Conservation (phyloP, 2,888 invertebrate genomes). For the Carpatolechia fugitivella region DNA sequence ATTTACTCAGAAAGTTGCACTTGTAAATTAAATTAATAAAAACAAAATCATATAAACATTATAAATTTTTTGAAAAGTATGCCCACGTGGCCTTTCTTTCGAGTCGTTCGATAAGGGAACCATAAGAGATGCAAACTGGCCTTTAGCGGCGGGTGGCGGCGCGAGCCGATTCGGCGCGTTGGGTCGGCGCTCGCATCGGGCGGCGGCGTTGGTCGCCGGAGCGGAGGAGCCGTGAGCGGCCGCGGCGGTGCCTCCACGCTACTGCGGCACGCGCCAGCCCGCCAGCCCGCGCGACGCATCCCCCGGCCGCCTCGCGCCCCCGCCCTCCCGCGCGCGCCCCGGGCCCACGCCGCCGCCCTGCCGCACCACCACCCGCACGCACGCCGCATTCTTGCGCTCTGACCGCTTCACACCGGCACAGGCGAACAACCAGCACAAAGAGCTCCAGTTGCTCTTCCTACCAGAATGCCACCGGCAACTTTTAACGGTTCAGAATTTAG, state of each 20-base stretch:
- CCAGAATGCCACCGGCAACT: background rate
- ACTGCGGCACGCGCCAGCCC: slow-evolving; percentile 72
- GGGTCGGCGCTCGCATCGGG: slow-evolving; percentile 49
- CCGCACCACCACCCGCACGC: slow-evolving; percentile 59
- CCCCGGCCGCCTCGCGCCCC: slow-evolving; percentile 39
- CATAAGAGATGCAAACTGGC: slow-evolving; percentile 32
- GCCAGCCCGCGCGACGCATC: slow-evolving; percentile 39
- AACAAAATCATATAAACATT: too few relatives aligned
- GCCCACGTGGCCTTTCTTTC: slow-evolving; percentile 36
- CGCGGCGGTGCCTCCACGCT: slow-evolving; percentile 73
- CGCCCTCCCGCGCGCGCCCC: too few relatives aligned
- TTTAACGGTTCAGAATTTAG: too few relatives aligned
- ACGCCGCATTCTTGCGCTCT: slow-evolving; percentile 73
- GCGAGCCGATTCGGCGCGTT: slow-evolving; percentile 46
- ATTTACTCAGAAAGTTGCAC: slow-evolving; percentile 31
- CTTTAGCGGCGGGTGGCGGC: slow-evolving; percentile 39
- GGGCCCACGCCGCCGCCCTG: slow-evolving; percentile 35
- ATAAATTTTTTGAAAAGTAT: slow-evolving; percentile 19
- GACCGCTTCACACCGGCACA: slow-evolving; percentile 43
- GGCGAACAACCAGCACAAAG: slow-evolving; percentile 56
- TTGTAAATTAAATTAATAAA: too few relatives aligned
- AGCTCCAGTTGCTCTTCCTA: slow-evolving; percentile 36
- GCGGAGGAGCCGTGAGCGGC: slow-evolving; percentile 53
- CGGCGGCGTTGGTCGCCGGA: slow-evolving; percentile 34
- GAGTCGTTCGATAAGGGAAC: slow-evolving; percentile 51